Evolutionary conservation across 2,113 vertebrate genomes (phyloP), one percentile per base, ranked within the genome.

Genomic region (Illadopsis cleaveri): DNA sequence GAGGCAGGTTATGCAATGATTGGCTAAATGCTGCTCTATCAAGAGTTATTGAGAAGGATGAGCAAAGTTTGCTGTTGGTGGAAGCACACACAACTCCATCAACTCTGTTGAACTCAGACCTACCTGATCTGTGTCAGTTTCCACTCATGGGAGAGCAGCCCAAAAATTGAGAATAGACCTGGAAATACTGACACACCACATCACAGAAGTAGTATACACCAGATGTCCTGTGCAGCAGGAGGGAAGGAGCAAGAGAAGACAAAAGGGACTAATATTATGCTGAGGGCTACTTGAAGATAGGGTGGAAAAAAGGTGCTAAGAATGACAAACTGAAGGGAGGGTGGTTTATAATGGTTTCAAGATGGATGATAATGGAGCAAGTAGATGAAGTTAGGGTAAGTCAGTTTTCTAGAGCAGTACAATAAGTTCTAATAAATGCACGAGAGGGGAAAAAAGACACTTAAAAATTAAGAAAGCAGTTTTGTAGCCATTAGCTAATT

Each of bases 351-450:
- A 11, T 37, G n/a, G 8, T 71, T 84, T 28, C 60, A 92, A 68
- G 51, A 82, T 31, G n/a, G 48, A 35, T 51, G n/a, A 20, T 60
- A 91, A 64, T 68, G n/a, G 56, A 68, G 86, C 68, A 96, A 85
- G 4, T 28, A 79, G 61, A 24, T 51, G 14, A 90, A 73, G 33
- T 71, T 81, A 25, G n/a, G 21, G 10, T 66, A 73, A 83, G 27
- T 57, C 33, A 22, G 10, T 5, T 75, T 91, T 89, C 75, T 80
- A 44, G 54, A 85, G 30, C 37, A 64, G 60, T 70, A 47, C 21
- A 62, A 3, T 45, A 82, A 13, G 8, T 48, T 86, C 73, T 45
- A 76, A 57, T 50, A 86, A 65, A 61, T 66, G 62, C 0, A 0
- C 61, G 24, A 75, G 31, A 10, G 11, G 19, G 3, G 6, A 0